Conservation (phyloP, 2,797 vertebrate genomes). For the Poecilia gillii region DNA sequence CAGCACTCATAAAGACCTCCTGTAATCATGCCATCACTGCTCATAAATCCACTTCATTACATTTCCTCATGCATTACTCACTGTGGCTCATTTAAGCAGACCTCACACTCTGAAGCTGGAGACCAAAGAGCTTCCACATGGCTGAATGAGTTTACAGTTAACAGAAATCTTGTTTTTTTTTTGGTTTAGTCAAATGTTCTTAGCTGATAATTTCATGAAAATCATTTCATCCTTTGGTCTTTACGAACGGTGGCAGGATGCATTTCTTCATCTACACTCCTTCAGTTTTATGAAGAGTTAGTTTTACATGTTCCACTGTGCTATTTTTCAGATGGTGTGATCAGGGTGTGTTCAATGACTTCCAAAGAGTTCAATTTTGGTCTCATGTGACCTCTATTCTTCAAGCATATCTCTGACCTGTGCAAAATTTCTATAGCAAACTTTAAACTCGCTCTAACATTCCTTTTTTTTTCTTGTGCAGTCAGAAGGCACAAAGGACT, state of each 20-base stretch:
- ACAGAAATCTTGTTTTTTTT: constrained; percentile 10
- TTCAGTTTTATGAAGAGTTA: not conserved
- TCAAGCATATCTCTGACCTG: not conserved
- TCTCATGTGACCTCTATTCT: not conserved
- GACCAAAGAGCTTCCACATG: constrained; percentile 12
- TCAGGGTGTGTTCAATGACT: not conserved
- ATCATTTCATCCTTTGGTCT: not conserved
- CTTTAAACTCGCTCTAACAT: constrained; percentile 1
- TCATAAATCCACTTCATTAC: constrained; percentile 76
- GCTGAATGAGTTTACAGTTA: constrained; percentile 16
- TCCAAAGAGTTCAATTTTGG: not conserved
- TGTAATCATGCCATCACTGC: constrained; percentile 73
- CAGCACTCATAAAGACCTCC: constrained; percentile 71
- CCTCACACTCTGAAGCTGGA: constrained; percentile 37
- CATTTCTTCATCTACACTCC: not conserved
- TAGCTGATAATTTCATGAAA: not conserved
- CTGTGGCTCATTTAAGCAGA: constrained; percentile 57
- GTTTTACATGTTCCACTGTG: not conserved
- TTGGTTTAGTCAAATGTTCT: constrained; percentile 14
- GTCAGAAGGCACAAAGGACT: not conserved
- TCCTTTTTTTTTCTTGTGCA: not conserved
- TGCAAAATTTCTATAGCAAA: not conserved
- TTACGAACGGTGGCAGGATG: not conserved
- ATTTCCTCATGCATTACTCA: constrained; percentile 61
- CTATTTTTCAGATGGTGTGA: not conserved